Base-by-base conservation (phyloP, 2,797 vertebrate species). In the Acridotheres tristis region DNA sequence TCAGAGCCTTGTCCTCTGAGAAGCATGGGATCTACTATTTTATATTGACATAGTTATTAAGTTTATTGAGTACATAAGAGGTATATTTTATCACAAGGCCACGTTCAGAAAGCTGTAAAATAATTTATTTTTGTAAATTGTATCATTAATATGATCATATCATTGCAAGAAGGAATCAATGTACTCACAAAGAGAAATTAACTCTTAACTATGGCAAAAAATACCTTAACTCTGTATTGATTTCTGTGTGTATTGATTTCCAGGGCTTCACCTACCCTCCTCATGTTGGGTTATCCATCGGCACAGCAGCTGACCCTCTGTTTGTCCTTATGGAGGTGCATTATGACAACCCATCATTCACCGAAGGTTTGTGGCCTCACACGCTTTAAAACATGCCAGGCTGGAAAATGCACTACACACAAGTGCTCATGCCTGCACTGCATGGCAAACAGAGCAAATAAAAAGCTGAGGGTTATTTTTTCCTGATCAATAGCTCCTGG, bases 311-410 rank as follows among this genome's bases (percentile, higher is more conserved):
- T 43, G 98, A 99, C 86, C 98, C 98, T 34, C 96, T 95, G 50
- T 98, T 98, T 1, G 98, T 99, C 69, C 98, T 98, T 45, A 98
- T 99, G 97, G 98, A 99, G 96, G 95, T 98, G 40, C 98, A 99
- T 95, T 99, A 98, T 65, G 98, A 99, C 96, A 99, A 99, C 73
- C 98, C 98, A 6, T 95, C 98, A 18, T 97, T 98, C 77, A 94
- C 97, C 76, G 98, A 97, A 98, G 98, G 98, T 99, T 97, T 89
- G 95, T 96, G 74, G 34, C 30, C 62, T 95, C 45, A 86, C 22
- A 23, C 0, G 29, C 43, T 81, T 65, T 59, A 67, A 67, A 77
- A 65, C 12, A 13, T 20, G 21, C 20, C 25, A 38, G 22, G 29
- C 1, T 65, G 34, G 25, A 76, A 89, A 88, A 73, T 26, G 23